Evolutionary conservation across 2,797 vertebrate genomes (phyloP).

Genomic region (Pseudotriccus pelzelni): DNA sequence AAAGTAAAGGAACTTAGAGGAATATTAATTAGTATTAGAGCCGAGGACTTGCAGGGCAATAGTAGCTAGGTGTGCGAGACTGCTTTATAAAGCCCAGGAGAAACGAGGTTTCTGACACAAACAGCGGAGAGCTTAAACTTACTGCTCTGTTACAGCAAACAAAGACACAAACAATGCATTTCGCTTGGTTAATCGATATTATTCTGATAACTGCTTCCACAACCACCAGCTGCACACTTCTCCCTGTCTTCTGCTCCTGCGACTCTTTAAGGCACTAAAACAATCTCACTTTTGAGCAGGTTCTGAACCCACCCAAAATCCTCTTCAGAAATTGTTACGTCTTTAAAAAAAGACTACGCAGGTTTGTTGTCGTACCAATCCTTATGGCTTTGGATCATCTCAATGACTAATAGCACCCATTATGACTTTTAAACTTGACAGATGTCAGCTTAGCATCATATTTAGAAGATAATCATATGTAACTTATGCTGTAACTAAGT

Average conservation of each 20-base stretch:
- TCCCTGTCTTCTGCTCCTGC: neutral
- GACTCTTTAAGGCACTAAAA: neutral
- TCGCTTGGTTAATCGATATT: conserved; percentile 6
- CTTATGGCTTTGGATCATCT: conserved; percentile 9
- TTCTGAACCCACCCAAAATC: neutral
- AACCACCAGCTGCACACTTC: neutral
- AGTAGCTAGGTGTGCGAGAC: neutral
- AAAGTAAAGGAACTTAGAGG: neutral
- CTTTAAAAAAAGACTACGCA: neutral
- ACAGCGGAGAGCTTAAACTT: neutral
- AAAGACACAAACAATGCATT: neutral
- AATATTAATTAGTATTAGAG: neutral
- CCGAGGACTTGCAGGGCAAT: neutral
- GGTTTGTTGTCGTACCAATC: neutral
- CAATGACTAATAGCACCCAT: conserved; percentile 43
- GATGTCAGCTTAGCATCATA: conserved; percentile 26
- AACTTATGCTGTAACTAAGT: conserved; percentile 54
- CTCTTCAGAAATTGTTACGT: neutral
- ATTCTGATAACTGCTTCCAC: neutral
- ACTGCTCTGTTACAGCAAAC: neutral
- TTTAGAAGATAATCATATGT: conserved; percentile 43
- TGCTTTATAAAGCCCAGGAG: neutral
- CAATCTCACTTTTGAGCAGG: neutral
- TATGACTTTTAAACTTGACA: conserved; percentile 57
- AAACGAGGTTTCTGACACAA: neutral